Evolutionary conservation across 2,888 invertebrate species (phyloP).

Genomic region (Ischnus inquisitorius): DNA sequence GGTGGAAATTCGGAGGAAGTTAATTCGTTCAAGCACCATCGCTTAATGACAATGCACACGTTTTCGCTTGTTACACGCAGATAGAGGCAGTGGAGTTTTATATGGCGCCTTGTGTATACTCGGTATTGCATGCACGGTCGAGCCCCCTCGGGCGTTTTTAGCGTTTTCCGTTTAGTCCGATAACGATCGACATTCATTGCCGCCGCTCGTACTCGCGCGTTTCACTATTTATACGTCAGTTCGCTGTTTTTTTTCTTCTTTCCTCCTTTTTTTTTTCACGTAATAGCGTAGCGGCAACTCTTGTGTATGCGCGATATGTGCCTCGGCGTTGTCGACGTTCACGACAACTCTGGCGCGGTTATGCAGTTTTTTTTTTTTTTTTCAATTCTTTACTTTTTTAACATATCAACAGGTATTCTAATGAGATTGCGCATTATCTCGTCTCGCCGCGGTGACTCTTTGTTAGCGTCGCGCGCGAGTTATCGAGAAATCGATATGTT

Average conservation of each 20-base stretch:
- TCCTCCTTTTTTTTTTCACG: not conserved
- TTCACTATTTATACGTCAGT: constrained; percentile 28
- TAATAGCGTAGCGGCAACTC: constrained; percentile 14
- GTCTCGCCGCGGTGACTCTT: not conserved
- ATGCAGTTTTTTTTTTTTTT: not conserved
- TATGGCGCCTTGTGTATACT: not conserved
- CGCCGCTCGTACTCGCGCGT: constrained; percentile 22
- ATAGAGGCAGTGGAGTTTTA: not conserved
- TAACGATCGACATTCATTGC: constrained; percentile 60
- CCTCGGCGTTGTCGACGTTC: constrained; percentile 11
- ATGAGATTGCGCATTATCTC: not conserved
- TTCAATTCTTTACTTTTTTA: not conserved
- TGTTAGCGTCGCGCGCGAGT: not conserved
- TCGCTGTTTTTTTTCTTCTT: not conserved
- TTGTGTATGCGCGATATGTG: not conserved
- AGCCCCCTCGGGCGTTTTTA: constrained; percentile 41
- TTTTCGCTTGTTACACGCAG: not conserved
- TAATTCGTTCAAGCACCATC: not conserved
- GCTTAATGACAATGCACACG: not conserved
- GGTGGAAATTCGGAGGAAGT: not conserved
- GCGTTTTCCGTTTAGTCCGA: constrained; percentile 52
- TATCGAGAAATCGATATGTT: not conserved
- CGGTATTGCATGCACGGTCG: constrained; percentile 24
- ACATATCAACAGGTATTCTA: not conserved
- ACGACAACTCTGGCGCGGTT: not conserved